These are phyloP conservation scores for Rhizomys pruinosus DNA, from an alignment of 2,113 vertebrate genomes.

Conservation along the genomic window DNA sequence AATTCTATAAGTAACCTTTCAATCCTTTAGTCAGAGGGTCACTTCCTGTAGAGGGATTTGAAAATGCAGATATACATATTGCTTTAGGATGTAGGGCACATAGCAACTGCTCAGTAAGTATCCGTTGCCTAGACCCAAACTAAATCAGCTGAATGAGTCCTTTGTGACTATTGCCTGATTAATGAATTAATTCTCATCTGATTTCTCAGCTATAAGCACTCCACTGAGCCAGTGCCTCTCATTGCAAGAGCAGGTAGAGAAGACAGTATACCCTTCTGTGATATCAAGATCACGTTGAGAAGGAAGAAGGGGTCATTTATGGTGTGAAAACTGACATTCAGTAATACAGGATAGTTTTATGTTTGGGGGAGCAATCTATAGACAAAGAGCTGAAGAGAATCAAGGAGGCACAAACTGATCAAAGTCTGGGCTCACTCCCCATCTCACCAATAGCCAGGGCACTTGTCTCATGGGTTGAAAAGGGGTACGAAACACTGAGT, in stretches of 20 bases:
- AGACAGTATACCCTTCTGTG: not conserved
- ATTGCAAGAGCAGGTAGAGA: not conserved
- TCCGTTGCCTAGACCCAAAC: not conserved
- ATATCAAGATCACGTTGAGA: not conserved
- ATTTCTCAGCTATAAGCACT: not conserved
- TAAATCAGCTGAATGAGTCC: not conserved
- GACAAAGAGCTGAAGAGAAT: not conserved
- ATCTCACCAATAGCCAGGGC: not conserved
- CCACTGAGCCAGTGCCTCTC: not conserved
- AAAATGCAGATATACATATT: not conserved
- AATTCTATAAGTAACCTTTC: constrained; percentile 6
- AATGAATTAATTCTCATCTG: not conserved
- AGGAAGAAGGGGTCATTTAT: not conserved
- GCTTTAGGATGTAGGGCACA: not conserved
- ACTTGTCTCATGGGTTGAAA: not conserved
- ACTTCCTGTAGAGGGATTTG: not conserved
- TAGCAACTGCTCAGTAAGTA: constrained; percentile 24
- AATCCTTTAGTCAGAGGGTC: not conserved
- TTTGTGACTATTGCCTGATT: not conserved
- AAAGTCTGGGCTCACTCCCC: not conserved
- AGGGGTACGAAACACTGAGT: not conserved
- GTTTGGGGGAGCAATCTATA: not conserved
- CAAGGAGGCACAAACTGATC: not conserved
- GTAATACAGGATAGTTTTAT: not conserved
- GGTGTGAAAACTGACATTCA: constrained; percentile 16